These are phyloP conservation scores for Agrilus cyanescens DNA, from an alignment of 2,888 invertebrate species.

Conservation along the genomic window DNA sequence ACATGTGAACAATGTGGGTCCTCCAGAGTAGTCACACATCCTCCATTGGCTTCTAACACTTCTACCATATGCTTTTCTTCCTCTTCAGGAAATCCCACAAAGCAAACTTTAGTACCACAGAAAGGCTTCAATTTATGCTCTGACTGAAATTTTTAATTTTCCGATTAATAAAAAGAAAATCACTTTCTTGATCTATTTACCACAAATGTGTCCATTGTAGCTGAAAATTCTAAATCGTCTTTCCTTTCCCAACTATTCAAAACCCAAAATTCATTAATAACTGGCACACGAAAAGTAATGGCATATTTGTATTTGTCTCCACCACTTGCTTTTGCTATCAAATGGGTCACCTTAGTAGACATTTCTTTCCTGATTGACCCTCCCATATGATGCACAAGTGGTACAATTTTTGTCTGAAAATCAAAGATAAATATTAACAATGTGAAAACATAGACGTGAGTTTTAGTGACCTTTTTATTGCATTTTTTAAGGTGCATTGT, in stretches of 20 bases:
- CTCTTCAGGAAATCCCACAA: constrained; percentile 80
- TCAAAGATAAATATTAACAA: constrained; percentile 9
- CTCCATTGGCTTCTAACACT: constrained; percentile 76
- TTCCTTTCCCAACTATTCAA: constrained; percentile 75
- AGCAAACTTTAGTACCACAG: constrained; percentile 75
- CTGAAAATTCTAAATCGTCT: constrained; percentile 55
- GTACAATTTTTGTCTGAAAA: constrained; percentile 69
- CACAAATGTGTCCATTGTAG: constrained; percentile 56
- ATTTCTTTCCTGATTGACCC: constrained; percentile 89
- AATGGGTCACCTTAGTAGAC: constrained; percentile 79
- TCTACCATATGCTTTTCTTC: constrained; percentile 89
- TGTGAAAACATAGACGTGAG: not conserved
- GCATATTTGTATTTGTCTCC: constrained; percentile 94
- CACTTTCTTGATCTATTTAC: constrained; percentile 36
- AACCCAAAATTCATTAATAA: constrained; percentile 83
- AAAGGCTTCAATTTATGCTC: constrained; percentile 76
- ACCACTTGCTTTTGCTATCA: constrained; percentile 79
- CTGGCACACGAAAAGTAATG: constrained; percentile 76
- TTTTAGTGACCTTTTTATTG: no score
- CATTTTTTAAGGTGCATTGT: no score
- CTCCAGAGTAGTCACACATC: constrained; percentile 61
- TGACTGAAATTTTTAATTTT: constrained; percentile 35
- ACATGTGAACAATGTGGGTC: constrained; percentile 85
- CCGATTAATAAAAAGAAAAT: constrained; percentile 7
- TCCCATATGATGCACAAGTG: constrained; percentile 91